phyloP scores from a whole-genome alignment of 2,113 vertebrate genomes.

The Aix galericulata region DNA sequence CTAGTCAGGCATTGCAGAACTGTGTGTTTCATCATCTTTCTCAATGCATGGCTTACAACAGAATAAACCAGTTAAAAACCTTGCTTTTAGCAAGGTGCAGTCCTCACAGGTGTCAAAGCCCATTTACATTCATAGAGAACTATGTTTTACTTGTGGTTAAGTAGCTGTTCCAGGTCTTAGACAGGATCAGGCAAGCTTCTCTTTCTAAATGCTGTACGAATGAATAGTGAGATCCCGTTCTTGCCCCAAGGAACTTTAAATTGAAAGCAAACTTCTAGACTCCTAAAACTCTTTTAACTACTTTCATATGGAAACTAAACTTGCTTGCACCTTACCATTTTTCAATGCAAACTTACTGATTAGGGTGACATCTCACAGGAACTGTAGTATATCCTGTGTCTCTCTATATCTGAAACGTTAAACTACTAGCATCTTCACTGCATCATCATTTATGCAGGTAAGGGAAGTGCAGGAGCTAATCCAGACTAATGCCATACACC shows the following conservation, averaged over 20 bases:
- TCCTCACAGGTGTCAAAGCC: not conserved
- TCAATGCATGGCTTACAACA: not conserved
- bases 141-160: not conserved
- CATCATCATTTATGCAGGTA: not conserved
- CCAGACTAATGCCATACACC: too few species aligned
- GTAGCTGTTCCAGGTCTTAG: not conserved
- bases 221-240: not conserved
- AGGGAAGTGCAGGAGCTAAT: not conserved
- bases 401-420: not conserved
- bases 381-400: not conserved
- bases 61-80: not conserved
- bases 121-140: not conserved
- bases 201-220: not conserved
- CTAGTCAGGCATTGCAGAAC: not conserved
- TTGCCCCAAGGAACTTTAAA: not conserved
- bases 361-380: not conserved
- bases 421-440: not conserved
- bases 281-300: not conserved
- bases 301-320: not conserved
- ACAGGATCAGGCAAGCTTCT: not conserved
- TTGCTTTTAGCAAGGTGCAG: not conserved
- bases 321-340: not conserved
- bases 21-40: not conserved
- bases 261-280: not conserved
- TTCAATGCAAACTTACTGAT: not conserved